Percentiles rank a stretch among this genome's conserved stretches.
These are phyloP conservation scores for Leuciscus idus DNA, from an alignment of 2,113 vertebrate genomes.

Conservation along the genomic window DNA sequence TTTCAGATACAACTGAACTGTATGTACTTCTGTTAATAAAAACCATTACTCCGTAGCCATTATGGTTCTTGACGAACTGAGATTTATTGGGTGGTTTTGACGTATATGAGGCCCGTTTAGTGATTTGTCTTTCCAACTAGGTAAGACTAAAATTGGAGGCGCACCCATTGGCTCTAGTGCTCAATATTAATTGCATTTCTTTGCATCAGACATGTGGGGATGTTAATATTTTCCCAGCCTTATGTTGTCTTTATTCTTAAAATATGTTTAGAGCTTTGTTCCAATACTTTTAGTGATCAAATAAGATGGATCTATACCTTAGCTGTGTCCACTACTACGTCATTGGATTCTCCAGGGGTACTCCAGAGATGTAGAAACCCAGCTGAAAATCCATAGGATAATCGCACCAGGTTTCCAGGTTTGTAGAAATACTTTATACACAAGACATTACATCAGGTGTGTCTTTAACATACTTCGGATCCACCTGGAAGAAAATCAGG, in stretches of 20 bases:
- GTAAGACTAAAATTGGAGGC: constrained; percentile 35
- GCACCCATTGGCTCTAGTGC: constrained; percentile 12
- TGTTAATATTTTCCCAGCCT: constrained; percentile 52
- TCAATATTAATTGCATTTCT: constrained; percentile 46
- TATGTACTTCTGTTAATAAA: constrained; percentile 70
- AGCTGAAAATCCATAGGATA: constrained; percentile 69
- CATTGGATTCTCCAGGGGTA: constrained; percentile 68
- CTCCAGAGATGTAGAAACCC: constrained; percentile 68
- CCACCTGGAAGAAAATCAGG: constrained; percentile 56
- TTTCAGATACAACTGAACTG: constrained; percentile 65
- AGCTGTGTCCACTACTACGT: constrained; percentile 67
- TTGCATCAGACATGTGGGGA: constrained; percentile 59
- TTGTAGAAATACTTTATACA: constrained; percentile 69
- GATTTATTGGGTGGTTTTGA: constrained; percentile 49
- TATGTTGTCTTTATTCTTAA: constrained; percentile 63
- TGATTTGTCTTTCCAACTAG: constrained; percentile 27
- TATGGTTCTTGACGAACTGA: constrained; percentile 59
- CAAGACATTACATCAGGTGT: constrained; percentile 61
- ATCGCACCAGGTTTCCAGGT: constrained; percentile 65
- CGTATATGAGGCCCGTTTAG: constrained; percentile 39
- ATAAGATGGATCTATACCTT: constrained; percentile 67
- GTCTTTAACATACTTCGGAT: constrained; percentile 55
- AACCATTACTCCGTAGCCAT: constrained; percentile 62
- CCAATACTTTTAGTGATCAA: constrained; percentile 67
- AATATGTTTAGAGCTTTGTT: constrained; percentile 66